Conservation (phyloP, 2,113 vertebrate species). For the Ibidorhyncha struthersii region DNA sequence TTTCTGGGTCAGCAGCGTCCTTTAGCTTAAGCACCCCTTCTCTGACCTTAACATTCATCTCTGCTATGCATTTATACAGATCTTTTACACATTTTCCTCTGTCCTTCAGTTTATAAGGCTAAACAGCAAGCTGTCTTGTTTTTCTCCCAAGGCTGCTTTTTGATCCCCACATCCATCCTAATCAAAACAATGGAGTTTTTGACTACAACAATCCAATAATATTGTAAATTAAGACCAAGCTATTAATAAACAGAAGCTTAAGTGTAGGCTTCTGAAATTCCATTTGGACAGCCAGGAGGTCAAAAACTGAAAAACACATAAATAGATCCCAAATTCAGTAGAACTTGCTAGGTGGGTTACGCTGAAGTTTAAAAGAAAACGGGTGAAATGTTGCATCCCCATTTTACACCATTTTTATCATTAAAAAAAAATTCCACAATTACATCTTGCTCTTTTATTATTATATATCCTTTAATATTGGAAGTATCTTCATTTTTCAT, state of each 20-base stretch:
- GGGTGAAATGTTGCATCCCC: not conserved
- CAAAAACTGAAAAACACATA: not conserved
- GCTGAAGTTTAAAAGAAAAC: not conserved
- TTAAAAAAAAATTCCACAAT: not conserved
- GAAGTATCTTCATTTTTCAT: not conserved
- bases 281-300: not conserved
- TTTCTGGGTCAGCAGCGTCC: not conserved
- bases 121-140: not conserved
- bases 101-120: not conserved
- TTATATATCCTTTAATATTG: not conserved
- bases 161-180: not conserved
- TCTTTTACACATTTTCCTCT: not conserved
- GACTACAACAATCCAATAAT: not conserved
- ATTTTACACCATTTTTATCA: not conserved
- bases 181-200: not conserved
- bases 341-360: not conserved
- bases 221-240: not conserved
- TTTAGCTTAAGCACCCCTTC: not conserved
- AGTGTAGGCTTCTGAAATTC: not conserved
- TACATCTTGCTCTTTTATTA: not conserved
- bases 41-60: not conserved
- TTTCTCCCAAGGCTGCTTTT: not conserved
- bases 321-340: not conserved
- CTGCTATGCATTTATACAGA: not conserved
- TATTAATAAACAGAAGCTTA: conserved; percentile 8